A percentile compares a stretch with the other conserved stretches of the same genome.
phyloP scores from a whole-genome alignment of 64 coral and sea anemone species.

The Montipora sp. region DNA sequence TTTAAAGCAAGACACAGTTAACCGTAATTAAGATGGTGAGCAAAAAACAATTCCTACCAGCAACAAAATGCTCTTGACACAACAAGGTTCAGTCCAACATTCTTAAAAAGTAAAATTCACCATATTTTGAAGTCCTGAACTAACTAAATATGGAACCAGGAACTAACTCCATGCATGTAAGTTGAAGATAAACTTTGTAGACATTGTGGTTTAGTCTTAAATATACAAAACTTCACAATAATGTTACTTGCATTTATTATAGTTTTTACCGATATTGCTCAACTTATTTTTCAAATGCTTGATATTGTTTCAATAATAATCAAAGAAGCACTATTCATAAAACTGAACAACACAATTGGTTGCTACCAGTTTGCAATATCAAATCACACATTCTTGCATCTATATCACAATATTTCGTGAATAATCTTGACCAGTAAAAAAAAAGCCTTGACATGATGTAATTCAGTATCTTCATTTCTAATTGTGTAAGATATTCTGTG shows the following conservation, averaged over 20 bases:
- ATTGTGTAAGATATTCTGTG: not conserved
- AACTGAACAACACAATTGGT: constrained; percentile 1
- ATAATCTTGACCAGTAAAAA: too few relatives aligned
- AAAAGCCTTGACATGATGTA: not conserved
- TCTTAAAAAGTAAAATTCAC: too few relatives aligned
- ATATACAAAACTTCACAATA: not conserved
- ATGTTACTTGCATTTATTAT: not conserved
- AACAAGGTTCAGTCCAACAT: not conserved
- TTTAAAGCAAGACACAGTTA: too few relatives aligned
- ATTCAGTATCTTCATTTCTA: not conserved
- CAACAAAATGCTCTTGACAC: too few relatives aligned
- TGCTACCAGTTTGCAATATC: constrained; percentile 9
- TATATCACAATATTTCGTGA: too few relatives aligned
- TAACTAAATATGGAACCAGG: too few relatives aligned
- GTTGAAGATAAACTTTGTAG: too few relatives aligned
- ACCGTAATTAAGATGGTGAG: not conserved
- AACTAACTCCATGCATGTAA: too few relatives aligned
- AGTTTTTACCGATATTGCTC: not conserved
- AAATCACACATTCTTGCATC: too few relatives aligned
- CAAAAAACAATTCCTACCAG: not conserved
- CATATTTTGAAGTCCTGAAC: too few relatives aligned
- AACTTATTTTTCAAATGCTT: not conserved
- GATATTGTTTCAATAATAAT: constrained; percentile 2
- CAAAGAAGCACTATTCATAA: not conserved
- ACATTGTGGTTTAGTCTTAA: too few relatives aligned